Conservation (phyloP, 2,888 invertebrate species). For the Chesias legatella region DNA sequence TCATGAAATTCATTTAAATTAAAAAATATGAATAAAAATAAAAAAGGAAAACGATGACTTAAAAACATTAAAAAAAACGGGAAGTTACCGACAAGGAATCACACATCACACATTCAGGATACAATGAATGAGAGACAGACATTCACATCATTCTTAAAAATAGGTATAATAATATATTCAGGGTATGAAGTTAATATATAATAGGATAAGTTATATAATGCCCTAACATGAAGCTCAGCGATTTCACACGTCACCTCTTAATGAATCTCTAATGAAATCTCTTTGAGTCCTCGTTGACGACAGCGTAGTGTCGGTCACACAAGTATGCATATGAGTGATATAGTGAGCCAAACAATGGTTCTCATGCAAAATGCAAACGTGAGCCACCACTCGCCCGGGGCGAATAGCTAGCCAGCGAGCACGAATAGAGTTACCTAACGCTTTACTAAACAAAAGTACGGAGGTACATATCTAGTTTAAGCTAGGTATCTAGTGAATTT, state of each 20-base stretch:
- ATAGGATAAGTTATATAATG: constrained; percentile 13
- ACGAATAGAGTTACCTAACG: constrained; percentile 45
- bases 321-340: constrained; percentile 18
- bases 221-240: constrained; percentile 15
- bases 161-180: constrained; percentile 10
- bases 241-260: constrained; percentile 18
- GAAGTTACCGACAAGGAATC: too few species aligned
- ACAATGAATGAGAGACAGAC: neutral
- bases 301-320: constrained; percentile 14
- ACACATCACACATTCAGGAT: too few species aligned
- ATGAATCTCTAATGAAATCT: constrained; percentile 28
- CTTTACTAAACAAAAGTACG: constrained; percentile 48
- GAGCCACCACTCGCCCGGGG: constrained; percentile 38
- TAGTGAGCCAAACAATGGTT: constrained; percentile 51
- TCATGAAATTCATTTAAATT: too few species aligned
- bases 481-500: constrained; percentile 33
- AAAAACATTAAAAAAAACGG: too few species aligned
- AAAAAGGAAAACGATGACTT: too few species aligned
- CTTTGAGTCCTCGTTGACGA: constrained; percentile 17
- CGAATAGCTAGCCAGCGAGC: constrained; percentile 40
- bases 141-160: constrained; percentile 2
- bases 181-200: constrained; percentile 5
- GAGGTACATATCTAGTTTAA: constrained; percentile 23
- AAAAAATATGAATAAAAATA: too few species aligned
- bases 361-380: constrained; percentile 65